A percentile compares a stretch with the other conserved stretches of the same genome.
Conservation (phyloP, 2,113 vertebrate genomes). For the Strix uralensis region DNA sequence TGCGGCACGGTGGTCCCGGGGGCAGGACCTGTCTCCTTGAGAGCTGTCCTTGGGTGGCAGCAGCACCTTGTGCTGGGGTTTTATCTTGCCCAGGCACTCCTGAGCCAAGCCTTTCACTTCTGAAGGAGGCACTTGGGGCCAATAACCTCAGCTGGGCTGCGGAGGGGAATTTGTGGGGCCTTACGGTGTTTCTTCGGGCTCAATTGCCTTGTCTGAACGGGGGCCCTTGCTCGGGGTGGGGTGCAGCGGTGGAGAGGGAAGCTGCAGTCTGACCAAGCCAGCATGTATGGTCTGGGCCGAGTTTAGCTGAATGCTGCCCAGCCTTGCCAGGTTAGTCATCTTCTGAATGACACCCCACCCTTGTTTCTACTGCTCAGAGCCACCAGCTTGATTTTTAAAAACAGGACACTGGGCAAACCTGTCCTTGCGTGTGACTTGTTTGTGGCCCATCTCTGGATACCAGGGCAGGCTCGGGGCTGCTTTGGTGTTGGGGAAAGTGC, state of each 20-base stretch:
- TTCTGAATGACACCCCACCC: not conserved
- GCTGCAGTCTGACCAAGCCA: not conserved
- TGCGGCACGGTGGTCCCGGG: rapidly evolving
- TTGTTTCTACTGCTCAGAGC: not conserved
- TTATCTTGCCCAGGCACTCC: not conserved
- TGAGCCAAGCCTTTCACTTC: not conserved
- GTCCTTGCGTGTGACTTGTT: rapidly evolving
- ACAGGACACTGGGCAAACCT: too few species aligned
- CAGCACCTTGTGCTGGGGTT: not conserved
- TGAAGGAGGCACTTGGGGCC: not conserved
- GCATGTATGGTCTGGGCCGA: not conserved
- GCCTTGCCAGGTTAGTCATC: not conserved
- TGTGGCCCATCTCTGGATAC: rapidly evolving
- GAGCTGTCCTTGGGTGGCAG: not conserved
- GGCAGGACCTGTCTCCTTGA: not conserved
- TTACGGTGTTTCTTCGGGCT: not conserved
- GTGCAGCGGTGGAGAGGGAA: not conserved
- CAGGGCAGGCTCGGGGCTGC: not conserved
- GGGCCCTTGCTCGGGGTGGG: not conserved
- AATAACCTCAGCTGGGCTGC: not conserved
- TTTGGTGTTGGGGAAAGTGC: not conserved
- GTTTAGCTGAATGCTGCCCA: not conserved
- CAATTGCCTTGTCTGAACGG: not conserved
- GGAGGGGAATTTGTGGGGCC: not conserved
- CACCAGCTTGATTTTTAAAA: not conserved